phyloP scores from a whole-genome alignment of 2,113 vertebrate species.

The Hyaena hyaena region DNA sequence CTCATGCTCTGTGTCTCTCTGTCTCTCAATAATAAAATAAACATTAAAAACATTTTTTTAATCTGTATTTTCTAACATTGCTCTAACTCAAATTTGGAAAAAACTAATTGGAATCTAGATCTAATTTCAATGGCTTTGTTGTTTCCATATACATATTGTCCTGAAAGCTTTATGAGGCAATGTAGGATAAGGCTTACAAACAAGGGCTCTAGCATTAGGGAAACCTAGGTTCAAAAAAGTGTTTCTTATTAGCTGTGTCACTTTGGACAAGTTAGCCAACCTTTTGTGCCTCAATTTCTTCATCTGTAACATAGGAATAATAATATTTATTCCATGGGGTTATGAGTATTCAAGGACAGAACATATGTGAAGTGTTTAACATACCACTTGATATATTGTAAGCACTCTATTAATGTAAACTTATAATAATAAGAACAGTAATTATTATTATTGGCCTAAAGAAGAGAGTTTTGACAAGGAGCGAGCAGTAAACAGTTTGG shows the following conservation, averaged over 20 bases:
- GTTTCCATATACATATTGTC: neutral
- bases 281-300: neutral
- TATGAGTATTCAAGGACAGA: neutral
- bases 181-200: neutral
- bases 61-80: neutral
- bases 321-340: neutral
- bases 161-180: neutral
- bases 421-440: neutral
- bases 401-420: neutral
- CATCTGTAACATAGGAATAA: neutral
- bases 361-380: neutral
- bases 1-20: no score
- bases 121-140: neutral
- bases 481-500: neutral
- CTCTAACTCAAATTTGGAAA: neutral
- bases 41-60: no score
- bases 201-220: neutral
- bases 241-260: neutral
- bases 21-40: no score
- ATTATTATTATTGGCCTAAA: neutral
- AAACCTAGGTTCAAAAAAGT: neutral
- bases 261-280: neutral
- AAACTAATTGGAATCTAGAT: neutral
- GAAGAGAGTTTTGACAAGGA: slow-evolving; percentile 17
- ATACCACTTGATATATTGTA: neutral